phyloP scores from a whole-genome alignment of 2,888 invertebrate genomes.

The Leucoma salicis region DNA sequence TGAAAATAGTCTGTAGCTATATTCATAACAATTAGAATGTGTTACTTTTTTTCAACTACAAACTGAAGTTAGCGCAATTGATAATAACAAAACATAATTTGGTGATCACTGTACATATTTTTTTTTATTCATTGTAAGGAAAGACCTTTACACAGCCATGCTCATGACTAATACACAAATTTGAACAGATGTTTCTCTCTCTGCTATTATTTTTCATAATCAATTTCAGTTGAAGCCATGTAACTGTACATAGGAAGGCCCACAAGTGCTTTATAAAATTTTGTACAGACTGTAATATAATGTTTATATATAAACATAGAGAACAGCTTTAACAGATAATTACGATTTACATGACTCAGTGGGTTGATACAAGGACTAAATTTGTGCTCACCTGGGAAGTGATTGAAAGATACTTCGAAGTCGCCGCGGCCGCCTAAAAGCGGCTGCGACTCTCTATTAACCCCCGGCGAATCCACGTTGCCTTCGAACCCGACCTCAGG shows the following conservation, averaged over 20 bases:
- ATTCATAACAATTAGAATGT: conserved; percentile 50
- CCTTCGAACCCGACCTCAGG: conserved; percentile 93
- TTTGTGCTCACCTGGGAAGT: conserved; percentile 88
- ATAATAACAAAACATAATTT: conserved; percentile 37
- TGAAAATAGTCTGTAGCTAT: conserved; percentile 64
- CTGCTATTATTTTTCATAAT: neutral
- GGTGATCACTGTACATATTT: no score
- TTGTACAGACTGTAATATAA: conserved; percentile 10
- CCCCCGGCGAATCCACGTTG: conserved; percentile 91
- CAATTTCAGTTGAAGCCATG: conserved; percentile 45
- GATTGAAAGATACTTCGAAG: conserved; percentile 89
- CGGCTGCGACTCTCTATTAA: conserved; percentile 96
- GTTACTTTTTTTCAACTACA: conserved; percentile 38
- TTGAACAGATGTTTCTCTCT: conserved; percentile 41
- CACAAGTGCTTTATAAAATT: conserved; percentile 37
- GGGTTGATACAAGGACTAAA: conserved; percentile 27
- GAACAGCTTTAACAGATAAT: conserved; percentile 34
- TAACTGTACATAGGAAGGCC: conserved; percentile 40
- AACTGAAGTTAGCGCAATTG: conserved; percentile 58
- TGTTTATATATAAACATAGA: conserved; percentile 1
- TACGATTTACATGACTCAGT: conserved; percentile 38
- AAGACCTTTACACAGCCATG: conserved; percentile 37
- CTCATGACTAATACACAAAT: conserved; percentile 44
- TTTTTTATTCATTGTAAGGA: no score
- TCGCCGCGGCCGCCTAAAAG: conserved; percentile 92